These are phyloP conservation scores for Suillia variegata DNA, from an alignment of 2,888 invertebrate genomes.

Conservation along the genomic window DNA sequence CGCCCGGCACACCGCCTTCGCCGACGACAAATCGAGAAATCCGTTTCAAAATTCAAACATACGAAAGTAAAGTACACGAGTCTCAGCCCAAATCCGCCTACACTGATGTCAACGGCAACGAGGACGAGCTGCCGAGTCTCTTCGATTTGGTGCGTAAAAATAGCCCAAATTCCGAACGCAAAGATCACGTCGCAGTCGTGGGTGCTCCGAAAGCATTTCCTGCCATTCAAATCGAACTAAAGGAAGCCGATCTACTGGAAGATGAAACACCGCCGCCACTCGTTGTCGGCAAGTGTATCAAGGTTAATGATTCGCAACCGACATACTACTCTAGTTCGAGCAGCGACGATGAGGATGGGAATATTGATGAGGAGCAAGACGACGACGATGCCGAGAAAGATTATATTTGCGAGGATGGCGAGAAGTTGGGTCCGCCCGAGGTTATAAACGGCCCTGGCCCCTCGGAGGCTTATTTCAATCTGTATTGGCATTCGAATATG, in stretches of 20 bases:
- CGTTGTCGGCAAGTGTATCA: constrained; percentile 57
- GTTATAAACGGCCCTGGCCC: constrained; percentile 59
- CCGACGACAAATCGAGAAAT: constrained; percentile 49
- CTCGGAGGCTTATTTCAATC: constrained; percentile 61
- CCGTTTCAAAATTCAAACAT: constrained; percentile 60
- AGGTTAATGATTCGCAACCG: constrained; percentile 40
- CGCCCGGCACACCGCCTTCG: constrained; percentile 40
- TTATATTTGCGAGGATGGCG: constrained; percentile 60
- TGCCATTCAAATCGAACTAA: constrained; percentile 9
- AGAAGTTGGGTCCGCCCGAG: constrained; percentile 60
- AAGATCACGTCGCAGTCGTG: constrained; percentile 45
- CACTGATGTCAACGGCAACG: constrained; percentile 56
- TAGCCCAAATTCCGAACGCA: constrained; percentile 35
- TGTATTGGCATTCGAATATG: constrained; percentile 61
- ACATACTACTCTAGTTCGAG: constrained; percentile 54
- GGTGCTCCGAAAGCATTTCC: no score
- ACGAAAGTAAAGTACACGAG: constrained; percentile 52
- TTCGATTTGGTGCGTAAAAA: constrained; percentile 76
- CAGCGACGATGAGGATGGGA: constrained; percentile 49
- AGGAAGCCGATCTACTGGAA: constrained; percentile 35
- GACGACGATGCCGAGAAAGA: constrained; percentile 49
- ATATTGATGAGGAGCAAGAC: constrained; percentile 34
- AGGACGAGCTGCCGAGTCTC: constrained; percentile 67
- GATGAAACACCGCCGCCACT: constrained; percentile 41
- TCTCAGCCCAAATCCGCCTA: constrained; percentile 31